phyloP scores from a whole-genome alignment of 2,113 vertebrate genomes.

The Camelus bactrianus region DNA sequence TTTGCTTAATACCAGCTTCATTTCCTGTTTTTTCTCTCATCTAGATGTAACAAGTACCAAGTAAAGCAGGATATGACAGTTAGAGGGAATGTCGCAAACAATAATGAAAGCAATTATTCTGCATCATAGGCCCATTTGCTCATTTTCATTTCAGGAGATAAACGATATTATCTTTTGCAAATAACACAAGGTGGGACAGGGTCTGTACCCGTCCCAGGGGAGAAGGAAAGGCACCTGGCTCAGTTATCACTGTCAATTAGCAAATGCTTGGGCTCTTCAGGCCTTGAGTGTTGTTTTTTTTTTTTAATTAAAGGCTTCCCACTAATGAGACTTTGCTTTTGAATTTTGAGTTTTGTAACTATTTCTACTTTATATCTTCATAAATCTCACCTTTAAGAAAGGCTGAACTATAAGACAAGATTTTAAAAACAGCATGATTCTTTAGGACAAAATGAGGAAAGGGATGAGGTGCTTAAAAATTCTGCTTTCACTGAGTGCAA shows the following conservation, averaged over 20 bases:
- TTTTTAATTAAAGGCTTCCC: not conserved
- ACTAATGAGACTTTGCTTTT: not conserved
- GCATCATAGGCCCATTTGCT: not conserved
- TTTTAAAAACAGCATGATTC: not conserved
- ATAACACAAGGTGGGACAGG: not conserved
- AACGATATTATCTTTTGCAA: not conserved
- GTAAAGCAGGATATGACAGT: constrained; percentile 23
- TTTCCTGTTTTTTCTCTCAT: constrained; percentile 71
- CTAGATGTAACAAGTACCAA: not conserved
- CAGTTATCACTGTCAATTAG: not conserved
- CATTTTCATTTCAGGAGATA: constrained; percentile 19
- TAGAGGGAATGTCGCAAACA: constrained; percentile 41
- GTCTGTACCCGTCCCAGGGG: rapidly evolving
- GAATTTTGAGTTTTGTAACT: not conserved
- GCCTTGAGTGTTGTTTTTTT: not conserved
- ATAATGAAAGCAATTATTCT: not conserved
- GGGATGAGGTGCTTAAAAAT: not conserved
- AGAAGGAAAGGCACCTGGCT: not conserved
- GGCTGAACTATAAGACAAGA: not conserved
- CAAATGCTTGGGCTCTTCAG: not conserved
- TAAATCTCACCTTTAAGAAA: constrained; percentile 28
- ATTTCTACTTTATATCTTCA: not conserved
- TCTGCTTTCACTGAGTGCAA: not conserved
- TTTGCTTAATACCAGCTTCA: not conserved
- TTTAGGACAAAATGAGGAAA: not conserved